Evolutionary conservation across 37 sponge, comb jelly and placozoan species (phyloP).

Genomic region (Chondrosia reniformis): DNA sequence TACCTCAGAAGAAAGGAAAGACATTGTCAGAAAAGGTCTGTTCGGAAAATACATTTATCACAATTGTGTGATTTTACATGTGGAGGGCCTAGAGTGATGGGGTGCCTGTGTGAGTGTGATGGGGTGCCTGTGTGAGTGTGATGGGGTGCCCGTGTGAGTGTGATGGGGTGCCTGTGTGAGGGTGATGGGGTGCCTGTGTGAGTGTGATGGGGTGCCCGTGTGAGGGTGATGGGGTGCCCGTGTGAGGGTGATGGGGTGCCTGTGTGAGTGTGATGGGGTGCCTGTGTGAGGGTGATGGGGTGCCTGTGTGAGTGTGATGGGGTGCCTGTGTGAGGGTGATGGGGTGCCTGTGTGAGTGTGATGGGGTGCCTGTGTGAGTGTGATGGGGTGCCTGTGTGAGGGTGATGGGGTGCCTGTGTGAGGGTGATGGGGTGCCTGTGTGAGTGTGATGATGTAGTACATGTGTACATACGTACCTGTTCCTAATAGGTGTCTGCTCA

Average conservation of each 20-base stretch:
- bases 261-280: not conserved
- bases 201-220: not conserved
- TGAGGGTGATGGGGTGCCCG: not conserved
- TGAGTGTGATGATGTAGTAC: not conserved
- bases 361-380: not conserved
- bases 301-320: not conserved
- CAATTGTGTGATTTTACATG: not conserved
- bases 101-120: not conserved
- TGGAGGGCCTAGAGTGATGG: not conserved
- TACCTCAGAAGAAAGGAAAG: conserved; percentile 9
- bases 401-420: too few species aligned
- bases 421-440: not conserved
- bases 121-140: not conserved
- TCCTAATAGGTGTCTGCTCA: not conserved
- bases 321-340: not conserved
- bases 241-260: not conserved
- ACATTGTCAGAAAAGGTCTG: conserved; percentile 1
- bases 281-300: not conserved
- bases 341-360: not conserved
- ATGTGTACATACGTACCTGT: not conserved
- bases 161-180: not conserved
- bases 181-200: not conserved
- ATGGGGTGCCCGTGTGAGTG: not conserved
- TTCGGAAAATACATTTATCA: too few species aligned
- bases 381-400: not conserved